Evolutionary conservation across 2,888 invertebrate species (phyloP), one percentile per base, ranked within the genome.

Genomic region (Zaprionus bogoriensis): DNA sequence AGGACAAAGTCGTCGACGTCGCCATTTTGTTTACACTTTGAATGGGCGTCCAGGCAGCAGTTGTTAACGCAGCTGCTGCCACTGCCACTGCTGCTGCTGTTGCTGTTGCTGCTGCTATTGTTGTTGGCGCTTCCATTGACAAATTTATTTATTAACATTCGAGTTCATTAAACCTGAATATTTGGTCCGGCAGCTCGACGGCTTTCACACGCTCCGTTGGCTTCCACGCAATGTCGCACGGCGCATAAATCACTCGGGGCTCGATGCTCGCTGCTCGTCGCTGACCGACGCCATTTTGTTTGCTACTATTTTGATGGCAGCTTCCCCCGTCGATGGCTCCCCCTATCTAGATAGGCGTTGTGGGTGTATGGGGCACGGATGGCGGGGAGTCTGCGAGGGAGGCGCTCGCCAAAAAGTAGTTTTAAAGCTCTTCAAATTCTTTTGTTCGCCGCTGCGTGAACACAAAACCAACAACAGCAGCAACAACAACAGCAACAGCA

Each of bases 81-180:
- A 45, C 41, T 54, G 44, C 20, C 22, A 10, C 14, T 36, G 30
- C 22, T 54, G 36, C 7, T 44, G 68, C 51, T 65, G 55, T 54
- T 54, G 52, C 32, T 45, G 39, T 12, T 45, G 14, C 17, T 38
- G 32, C 20, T 52, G 19, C 14, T 47, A 17, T 45, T 55, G 44
- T 36, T 50, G 17, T 5, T 58, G 63, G 47, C 59, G 60, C 59
- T 68, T 57, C 66, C 63, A 85, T 82, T 85, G 81, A 82, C 74
- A 77, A 79, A 79, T 82, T 82, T 82, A 85, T 85, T 85, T 82
- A 82, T 85, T 82, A 85, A 85, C 79, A 82, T 82, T 79, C 73
- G 65, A 82, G 82, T 82, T 82, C 82, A 82, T 82, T 82, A 82
- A 82, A 82, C 80, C 80, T 63, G 71, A 82, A 70, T 68, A 76